Conservation (phyloP, 2,797 vertebrate species). For the Pelobates cultripes region DNA sequence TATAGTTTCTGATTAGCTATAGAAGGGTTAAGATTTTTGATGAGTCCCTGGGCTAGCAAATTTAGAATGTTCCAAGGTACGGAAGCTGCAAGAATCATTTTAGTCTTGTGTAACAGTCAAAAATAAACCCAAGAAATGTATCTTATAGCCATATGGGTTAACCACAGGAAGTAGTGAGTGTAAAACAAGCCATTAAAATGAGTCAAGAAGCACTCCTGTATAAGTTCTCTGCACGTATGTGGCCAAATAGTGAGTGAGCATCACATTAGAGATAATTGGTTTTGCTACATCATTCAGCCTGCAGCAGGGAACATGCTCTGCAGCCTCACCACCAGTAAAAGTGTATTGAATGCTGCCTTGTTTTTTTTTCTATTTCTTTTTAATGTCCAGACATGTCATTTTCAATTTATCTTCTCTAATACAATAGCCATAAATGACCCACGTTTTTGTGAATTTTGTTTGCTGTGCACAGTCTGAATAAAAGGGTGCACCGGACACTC, state of each 20-base stretch:
- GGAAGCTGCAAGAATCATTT: too few species aligned
- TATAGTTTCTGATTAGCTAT: too few species aligned
- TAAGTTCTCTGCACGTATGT: too few species aligned
- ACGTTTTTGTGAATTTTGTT: neutral
- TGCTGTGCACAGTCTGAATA: neutral
- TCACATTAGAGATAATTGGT: neutral
- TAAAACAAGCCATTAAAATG: too few species aligned
- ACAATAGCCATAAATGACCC: neutral
- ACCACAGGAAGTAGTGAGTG: too few species aligned
- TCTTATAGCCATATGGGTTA: too few species aligned
- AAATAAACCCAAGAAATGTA: too few species aligned
- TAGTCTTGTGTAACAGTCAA: too few species aligned
- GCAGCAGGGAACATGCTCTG: neutral
- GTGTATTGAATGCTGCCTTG: neutral
- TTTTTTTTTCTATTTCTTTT: neutral
- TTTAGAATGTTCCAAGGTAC: too few species aligned
- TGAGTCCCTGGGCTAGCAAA: too few species aligned
- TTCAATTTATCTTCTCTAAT: neutral
- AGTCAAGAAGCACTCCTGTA: too few species aligned
- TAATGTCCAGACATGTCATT: neutral
- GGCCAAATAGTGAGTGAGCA: neutral
- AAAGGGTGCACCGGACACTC: neutral
- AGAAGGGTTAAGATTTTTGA: too few species aligned
- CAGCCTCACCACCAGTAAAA: neutral
- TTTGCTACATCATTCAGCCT: neutral